phyloP scores from a whole-genome alignment of 2,888 invertebrate species.

The Hoplodrina blanda region DNA sequence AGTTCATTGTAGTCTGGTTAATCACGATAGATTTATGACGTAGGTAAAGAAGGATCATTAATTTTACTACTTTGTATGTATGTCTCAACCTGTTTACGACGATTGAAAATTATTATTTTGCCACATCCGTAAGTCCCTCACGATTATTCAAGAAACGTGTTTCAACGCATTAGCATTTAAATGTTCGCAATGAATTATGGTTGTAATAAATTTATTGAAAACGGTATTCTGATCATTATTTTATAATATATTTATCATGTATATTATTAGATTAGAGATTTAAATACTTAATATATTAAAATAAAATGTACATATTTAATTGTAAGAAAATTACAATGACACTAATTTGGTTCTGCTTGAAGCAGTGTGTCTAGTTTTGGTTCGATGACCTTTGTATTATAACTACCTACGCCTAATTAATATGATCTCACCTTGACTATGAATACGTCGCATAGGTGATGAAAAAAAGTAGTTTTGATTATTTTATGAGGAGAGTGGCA shows the following conservation, averaged over 20 bases:
- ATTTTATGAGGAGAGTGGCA: neutral
- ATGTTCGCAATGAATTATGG: constrained; percentile 43
- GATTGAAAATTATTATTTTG: constrained; percentile 41
- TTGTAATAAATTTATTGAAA: constrained; percentile 50
- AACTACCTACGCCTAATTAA: constrained; percentile 6
- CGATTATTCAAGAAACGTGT: constrained; percentile 57
- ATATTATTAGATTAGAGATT: constrained; percentile 25
- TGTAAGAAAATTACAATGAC: constrained; percentile 9
- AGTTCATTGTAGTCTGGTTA: constrained; percentile 35
- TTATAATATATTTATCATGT: constrained; percentile 3
- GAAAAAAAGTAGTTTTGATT: neutral
- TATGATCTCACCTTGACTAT: constrained; percentile 35
- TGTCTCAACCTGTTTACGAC: constrained; percentile 22
- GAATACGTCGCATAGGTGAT: constrained; percentile 15
- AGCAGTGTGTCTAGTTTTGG: constrained; percentile 14
- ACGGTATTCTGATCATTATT: constrained; percentile 46
- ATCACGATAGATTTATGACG: constrained; percentile 45
- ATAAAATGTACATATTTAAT: constrained; percentile 7
- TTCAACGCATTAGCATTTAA: constrained; percentile 44
- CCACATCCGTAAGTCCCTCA: constrained; percentile 46
- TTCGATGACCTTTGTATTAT: constrained; percentile 35
- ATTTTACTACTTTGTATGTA: constrained; percentile 36
- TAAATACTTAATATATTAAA: constrained; percentile 33
- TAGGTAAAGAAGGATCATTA: constrained; percentile 18
- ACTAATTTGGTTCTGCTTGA: constrained; percentile 6